Conservation (phyloP, 2,797 vertebrate species). For the Enteromius treurensis region DNA sequence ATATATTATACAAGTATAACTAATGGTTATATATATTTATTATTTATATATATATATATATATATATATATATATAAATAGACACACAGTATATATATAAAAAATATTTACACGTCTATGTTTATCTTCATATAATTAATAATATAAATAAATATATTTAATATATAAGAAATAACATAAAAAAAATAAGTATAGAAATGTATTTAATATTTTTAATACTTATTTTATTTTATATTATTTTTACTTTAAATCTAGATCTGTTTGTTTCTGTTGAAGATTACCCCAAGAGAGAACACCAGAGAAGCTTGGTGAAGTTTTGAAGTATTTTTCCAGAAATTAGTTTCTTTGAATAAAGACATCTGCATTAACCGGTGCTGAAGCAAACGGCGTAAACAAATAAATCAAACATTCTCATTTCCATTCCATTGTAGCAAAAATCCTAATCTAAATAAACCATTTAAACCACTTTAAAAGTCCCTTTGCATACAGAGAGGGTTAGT, state of each 20-base stretch:
- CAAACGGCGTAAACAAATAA: constrained; percentile 2
- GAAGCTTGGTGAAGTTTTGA: not conserved
- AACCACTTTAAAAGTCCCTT: constrained; percentile 7
- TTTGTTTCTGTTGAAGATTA: not conserved
- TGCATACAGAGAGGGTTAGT: constrained; percentile 11
- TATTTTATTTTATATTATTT: not conserved
- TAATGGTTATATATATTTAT: too few relatives aligned
- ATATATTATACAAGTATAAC: too few relatives aligned
- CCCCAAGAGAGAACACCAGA: not conserved
- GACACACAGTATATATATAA: too few relatives aligned
- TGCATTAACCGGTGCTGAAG: not conserved
- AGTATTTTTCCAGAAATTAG: not conserved
- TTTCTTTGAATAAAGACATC: constrained; percentile 14
- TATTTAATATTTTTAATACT: too few relatives aligned
- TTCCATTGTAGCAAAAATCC: constrained; percentile 9
- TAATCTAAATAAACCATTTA: not conserved
- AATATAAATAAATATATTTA: too few relatives aligned
- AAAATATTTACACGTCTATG: too few relatives aligned
- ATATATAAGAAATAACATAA: not conserved
- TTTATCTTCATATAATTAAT: too few relatives aligned
- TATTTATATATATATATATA: too few relatives aligned
- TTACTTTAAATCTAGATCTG: not conserved
- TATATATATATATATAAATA: too few relatives aligned
- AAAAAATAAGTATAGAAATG: not conserved
- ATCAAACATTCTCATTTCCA: constrained; percentile 25